Evolutionary conservation across 2,113 vertebrate genomes (phyloP).

Genomic region (Pseudopipra pipra): DNA sequence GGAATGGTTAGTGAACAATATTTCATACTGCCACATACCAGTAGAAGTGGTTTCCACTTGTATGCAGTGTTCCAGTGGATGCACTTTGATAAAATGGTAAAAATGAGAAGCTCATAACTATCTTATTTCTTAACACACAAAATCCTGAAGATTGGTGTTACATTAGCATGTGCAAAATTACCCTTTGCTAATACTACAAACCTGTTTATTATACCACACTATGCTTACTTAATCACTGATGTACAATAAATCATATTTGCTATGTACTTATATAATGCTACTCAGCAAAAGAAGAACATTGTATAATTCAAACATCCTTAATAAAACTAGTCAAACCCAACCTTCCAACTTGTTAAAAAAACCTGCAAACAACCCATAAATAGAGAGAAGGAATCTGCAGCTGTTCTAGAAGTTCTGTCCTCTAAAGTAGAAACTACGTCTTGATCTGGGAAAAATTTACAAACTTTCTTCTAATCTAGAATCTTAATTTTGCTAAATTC

Average conservation of each 20-base stretch:
- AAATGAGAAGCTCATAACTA: slow-evolving; percentile 26
- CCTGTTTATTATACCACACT: background rate
- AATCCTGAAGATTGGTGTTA: slow-evolving; percentile 9
- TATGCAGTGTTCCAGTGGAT: slow-evolving; percentile 37
- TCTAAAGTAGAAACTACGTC: background rate
- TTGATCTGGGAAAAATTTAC: background rate
- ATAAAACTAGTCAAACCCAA: background rate
- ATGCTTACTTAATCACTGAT: slow-evolving; percentile 3
- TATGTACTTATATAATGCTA: background rate
- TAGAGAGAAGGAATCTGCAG: background rate
- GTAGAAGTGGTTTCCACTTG: slow-evolving; percentile 44
- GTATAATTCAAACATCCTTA: background rate
- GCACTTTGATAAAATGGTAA: slow-evolving; percentile 52
- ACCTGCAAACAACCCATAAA: background rate
- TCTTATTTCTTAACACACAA: slow-evolving; percentile 31
- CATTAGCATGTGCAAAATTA: slow-evolving; percentile 31
- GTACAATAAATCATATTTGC: background rate
- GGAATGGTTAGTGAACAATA: slow-evolving; percentile 54
- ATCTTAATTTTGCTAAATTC: background rate
- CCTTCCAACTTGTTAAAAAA: background rate
- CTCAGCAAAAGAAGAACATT: background rate
- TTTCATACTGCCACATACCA: slow-evolving; percentile 56
- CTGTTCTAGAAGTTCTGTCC: background rate
- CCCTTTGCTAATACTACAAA: slow-evolving; percentile 22
- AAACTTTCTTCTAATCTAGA: background rate